phyloP scores from a whole-genome alignment of 2,113 vertebrate genomes.

The Stegastes partitus region DNA sequence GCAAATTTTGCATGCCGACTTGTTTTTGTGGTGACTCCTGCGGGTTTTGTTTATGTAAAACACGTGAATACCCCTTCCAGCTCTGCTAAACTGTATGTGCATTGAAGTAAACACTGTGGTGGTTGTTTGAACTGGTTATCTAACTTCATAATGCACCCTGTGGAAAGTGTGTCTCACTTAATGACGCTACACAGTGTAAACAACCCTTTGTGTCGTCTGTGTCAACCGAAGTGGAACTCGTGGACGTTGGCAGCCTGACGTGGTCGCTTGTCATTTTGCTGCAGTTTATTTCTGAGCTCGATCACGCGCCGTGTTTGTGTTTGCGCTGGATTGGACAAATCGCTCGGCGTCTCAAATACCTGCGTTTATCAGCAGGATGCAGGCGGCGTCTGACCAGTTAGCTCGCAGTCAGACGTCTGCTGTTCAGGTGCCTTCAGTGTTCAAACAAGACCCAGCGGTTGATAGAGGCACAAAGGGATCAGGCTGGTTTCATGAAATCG shows the following conservation, averaged over 20 bases:
- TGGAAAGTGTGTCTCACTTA: background rate
- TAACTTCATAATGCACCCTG: background rate
- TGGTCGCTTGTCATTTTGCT: background rate
- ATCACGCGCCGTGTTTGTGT: slow-evolving; percentile 45
- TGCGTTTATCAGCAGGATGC: slow-evolving; percentile 49
- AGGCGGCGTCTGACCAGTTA: slow-evolving; percentile 17
- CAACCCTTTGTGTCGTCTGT: background rate
- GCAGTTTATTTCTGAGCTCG: background rate
- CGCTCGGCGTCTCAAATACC: background rate
- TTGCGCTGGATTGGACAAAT: slow-evolving; percentile 2
- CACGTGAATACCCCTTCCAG: background rate
- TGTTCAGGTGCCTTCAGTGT: background rate
- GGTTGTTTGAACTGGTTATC: background rate
- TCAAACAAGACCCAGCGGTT: too few species aligned
- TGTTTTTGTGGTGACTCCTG: too few species aligned
- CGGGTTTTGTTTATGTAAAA: too few species aligned
- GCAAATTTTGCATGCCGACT: too few species aligned
- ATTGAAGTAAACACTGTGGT: background rate
- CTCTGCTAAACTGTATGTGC: background rate
- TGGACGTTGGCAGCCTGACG: background rate
- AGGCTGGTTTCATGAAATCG: too few species aligned
- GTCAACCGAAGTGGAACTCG: background rate
- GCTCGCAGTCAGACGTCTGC: background rate
- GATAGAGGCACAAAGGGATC: too few species aligned
- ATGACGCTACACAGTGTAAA: background rate